Base-by-base conservation (phyloP, 2,888 invertebrate genomes). In the Perithous albicinctus region DNA sequence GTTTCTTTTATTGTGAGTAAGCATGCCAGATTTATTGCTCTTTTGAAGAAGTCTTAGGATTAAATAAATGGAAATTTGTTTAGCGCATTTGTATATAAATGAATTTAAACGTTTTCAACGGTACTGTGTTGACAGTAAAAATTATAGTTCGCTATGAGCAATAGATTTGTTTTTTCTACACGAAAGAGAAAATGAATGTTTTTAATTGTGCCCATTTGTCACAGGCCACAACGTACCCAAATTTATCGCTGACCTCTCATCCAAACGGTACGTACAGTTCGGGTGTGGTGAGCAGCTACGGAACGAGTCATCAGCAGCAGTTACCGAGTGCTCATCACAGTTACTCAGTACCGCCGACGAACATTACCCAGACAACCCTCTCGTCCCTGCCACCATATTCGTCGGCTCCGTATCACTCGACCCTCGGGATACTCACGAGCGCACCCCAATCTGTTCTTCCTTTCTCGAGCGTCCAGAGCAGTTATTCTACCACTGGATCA, bases 371-470 rank as follows among this genome's bases (percentile, higher is more conserved):
- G 69, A 90, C 90, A 29, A 92, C 91, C 66, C 85, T 92, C 35
- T 87, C 91, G 54, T 91, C 90, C 63, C 83, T 92, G 77, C 89
- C 91, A 77, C 88, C 91, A 2, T 92, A 89, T 80, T 91, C 92
- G 15, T 88, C 90, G 54, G 87, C 91, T 20, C 88, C 90, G 10
- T 92, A 86, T 87, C 92, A 92, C 83, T 89, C 92, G 15, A 88
- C 91, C 29, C 86, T 92, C 76, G 90, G 90, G 54, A 82, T 86
- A 66, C 88, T 92, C 48, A 89, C 90, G 61, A 92, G 91, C 78
- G 90, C 89, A 67, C 87, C 92, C 1, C 92, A 92, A 86, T 86
- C 92, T 69, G 91, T 91, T 88, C 92, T 92, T 90, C 91, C 92
- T 74, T 92, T 86, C 75, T 91, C 92, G 74, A 91, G 90, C 83